A percentile compares a stretch with the other conserved stretches of the same genome.
Conservation (phyloP, 2,888 invertebrate genomes). For the Amphipyra tragopoginis region DNA sequence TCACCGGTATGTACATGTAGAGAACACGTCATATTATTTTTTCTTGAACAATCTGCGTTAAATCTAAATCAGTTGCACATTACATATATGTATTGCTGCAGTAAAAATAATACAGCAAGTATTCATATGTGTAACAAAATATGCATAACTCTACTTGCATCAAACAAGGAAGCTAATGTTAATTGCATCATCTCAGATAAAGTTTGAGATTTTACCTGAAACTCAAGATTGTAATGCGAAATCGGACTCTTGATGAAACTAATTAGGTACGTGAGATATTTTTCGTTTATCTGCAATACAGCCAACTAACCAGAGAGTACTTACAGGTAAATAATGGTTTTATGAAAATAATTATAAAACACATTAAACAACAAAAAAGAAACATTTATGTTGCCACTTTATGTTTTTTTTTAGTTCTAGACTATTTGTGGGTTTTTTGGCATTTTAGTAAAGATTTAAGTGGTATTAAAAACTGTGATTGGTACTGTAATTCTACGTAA, state of each 20-base stretch:
- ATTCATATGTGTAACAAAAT: slow-evolving; percentile 44
- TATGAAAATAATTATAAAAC: too few species aligned
- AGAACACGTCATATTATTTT: too few species aligned
- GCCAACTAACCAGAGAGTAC: not conserved
- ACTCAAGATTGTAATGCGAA: slow-evolving; percentile 32
- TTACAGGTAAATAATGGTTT: not conserved
- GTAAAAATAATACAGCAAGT: slow-evolving; percentile 7
- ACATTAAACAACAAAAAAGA: too few species aligned
- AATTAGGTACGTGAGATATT: not conserved
- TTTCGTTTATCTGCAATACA: not conserved
- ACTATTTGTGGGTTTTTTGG: too few species aligned
- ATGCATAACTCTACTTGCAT: slow-evolving; percentile 50
- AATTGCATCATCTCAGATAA: slow-evolving; percentile 50
- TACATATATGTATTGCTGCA: too few species aligned
- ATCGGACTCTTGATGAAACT: slow-evolving; percentile 3
- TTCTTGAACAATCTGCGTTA: too few species aligned
- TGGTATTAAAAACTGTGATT: too few species aligned
- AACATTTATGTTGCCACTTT: too few species aligned
- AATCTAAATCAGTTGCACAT: not conserved
- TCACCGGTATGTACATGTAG: not conserved
- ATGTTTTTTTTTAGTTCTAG: too few species aligned
- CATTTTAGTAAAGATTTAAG: too few species aligned
- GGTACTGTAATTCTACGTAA: too few species aligned
- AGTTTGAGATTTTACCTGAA: slow-evolving; percentile 37
- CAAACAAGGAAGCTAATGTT: slow-evolving; percentile 54